These are phyloP conservation scores for Philonicus albiceps DNA, from an alignment of 2,888 invertebrate species.

Conservation along the genomic window DNA sequence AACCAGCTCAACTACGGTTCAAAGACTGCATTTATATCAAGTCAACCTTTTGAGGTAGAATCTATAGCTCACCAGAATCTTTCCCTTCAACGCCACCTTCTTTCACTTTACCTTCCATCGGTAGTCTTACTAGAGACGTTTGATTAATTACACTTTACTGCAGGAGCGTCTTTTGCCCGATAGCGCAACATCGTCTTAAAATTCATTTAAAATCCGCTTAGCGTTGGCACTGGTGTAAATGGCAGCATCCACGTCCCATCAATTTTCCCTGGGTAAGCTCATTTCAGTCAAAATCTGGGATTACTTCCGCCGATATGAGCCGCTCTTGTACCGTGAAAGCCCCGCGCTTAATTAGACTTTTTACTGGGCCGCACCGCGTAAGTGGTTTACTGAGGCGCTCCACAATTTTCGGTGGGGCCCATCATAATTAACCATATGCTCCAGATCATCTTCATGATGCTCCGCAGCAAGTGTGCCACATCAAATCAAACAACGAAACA, in stretches of 20 bases:
- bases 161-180: neutral
- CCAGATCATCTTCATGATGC: neutral
- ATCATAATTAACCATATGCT: neutral
- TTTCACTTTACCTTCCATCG: neutral
- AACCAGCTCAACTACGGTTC: neutral
- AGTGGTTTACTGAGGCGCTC: neutral
- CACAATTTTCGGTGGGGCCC: neutral
- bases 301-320: neutral
- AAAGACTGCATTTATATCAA: neutral
- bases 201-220: slow-evolving; percentile 22
- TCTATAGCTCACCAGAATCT: neutral
- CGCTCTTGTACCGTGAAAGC: neutral
- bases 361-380: neutral
- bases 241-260: slow-evolving; percentile 1
- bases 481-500: neutral
- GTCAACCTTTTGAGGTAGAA: neutral
- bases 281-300: slow-evolving; percentile 7
- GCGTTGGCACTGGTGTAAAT: neutral
- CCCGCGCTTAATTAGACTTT: slow-evolving; percentile 11
- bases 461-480: neutral
- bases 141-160: neutral
- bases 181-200: neutral
- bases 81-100: neutral
- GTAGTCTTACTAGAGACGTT: neutral
- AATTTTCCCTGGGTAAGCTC: slow-evolving; percentile 2